Evolutionary conservation across 2,888 invertebrate species (phyloP), one percentile per base, ranked within the genome.

Genomic region (Phortica okadai): DNA sequence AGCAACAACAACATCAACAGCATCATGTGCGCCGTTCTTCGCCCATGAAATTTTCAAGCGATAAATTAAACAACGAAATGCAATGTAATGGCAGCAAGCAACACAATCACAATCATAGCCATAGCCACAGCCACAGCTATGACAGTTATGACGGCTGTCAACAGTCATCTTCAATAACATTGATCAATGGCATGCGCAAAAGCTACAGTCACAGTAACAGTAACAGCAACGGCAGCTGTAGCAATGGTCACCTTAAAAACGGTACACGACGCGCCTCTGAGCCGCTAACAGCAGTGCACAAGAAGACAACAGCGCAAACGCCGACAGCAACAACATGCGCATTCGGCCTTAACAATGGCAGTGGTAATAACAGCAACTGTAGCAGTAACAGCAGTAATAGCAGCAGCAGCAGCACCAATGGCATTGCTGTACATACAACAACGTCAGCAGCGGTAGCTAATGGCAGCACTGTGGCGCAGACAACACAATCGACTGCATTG

Each of bases 181-280:
- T 79, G 76, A 21, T 50, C 79, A 77, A 80, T 69, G 80, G 77
- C 80, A 82, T 73, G 74, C 1, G 75, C 78, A 70, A 79, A 79
- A 78, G 81, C 81, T 78, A 74, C 76, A 62, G 74, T 76, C 50
- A 72, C 67, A 79, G 74, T 67, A 81, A 72, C 67, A 79, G 74
- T 67, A 81, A 59, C 75, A 78, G 75, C 67, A 72, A 69, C 56
- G 58, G 69, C 75, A 79, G 25, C 78, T 70, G 56, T 74, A 73
- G 50, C 74, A 45, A 73, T 78, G 69, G 7, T 78, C 25, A 73
- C 78, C 76, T 77, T 81, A 76, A 77, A 79, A 56, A 74, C 75
- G 76, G 79, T 42, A 79, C 73, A 7, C 85, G 87, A n/a, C 83
- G 89, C 58, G 82, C 87, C 56, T 89, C 89, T 11, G 89, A 89